Conservation (phyloP, 2,113 vertebrate genomes). For the Aplodontia rufa region DNA sequence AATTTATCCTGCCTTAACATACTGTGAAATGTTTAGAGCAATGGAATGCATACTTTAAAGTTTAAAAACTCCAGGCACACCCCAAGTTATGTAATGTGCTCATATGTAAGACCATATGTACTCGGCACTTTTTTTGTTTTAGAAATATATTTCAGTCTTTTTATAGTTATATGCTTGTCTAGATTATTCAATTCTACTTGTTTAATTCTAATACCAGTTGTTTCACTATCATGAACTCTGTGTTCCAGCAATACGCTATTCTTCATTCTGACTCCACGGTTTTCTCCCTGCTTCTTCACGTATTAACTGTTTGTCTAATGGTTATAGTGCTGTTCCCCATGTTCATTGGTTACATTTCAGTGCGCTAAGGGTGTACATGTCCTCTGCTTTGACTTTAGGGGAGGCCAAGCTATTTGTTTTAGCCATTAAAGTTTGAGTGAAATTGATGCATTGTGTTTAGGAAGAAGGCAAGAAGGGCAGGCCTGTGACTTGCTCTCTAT, state of each 20-base stretch:
- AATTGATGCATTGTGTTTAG: background rate
- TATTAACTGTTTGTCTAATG: background rate
- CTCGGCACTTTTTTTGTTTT: background rate
- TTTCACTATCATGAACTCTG: background rate
- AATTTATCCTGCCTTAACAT: background rate
- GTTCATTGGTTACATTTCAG: background rate
- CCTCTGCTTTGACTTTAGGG: background rate
- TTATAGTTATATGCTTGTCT: background rate
- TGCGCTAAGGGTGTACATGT: background rate
- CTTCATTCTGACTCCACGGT: background rate
- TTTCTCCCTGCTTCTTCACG: background rate
- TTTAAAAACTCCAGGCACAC: background rate
- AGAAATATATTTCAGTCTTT: background rate
- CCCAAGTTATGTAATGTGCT: background rate
- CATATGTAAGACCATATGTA: background rate
- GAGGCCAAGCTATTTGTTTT: background rate
- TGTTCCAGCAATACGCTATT: background rate
- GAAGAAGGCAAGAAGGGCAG: background rate
- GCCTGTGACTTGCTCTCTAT: background rate
- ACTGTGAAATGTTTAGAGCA: background rate
- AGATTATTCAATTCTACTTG: background rate
- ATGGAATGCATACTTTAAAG: background rate
- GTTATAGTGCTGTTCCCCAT: background rate
- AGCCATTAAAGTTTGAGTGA: background rate
- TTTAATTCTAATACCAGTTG: background rate